Conservation (phyloP, 1,140 invertebrate species). For the Pseudomyrmex gracilis region DNA sequence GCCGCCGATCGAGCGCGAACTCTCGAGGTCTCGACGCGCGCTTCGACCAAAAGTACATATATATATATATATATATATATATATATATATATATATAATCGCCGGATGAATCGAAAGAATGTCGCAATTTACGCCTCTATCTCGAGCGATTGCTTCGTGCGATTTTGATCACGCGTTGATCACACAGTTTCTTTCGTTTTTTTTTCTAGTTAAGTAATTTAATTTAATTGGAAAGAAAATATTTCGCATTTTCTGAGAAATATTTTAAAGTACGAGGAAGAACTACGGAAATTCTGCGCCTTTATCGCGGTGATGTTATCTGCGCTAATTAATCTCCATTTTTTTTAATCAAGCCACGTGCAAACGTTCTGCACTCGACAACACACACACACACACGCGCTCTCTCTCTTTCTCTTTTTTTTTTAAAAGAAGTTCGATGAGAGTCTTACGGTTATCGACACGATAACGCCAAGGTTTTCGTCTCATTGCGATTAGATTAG, state of each 20-base stretch:
- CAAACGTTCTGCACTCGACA: neutral
- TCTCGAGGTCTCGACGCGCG: constrained; percentile 5
- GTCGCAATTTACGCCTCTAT: no score
- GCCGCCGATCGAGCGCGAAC: constrained; percentile 46
- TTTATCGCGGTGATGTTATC: constrained; percentile 22
- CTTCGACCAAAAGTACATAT: constrained; percentile 50
- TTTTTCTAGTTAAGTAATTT: constrained; percentile 1
- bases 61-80: no score
- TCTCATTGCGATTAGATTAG: constrained; percentile 66
- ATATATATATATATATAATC: no score
- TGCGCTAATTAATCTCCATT: neutral
- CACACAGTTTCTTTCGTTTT: neutral
- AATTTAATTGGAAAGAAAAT: neutral
- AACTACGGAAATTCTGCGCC: neutral
- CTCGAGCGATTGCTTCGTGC: neutral
- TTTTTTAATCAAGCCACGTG: constrained; percentile 9
- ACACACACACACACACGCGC: no score
- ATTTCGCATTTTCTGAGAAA: neutral
- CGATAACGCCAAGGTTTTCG: constrained; percentile 46
- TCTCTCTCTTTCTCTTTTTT: no score
- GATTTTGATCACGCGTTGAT: neutral
- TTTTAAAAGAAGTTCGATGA: constrained; percentile 32
- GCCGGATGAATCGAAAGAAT: no score
- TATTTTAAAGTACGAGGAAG: neutral
- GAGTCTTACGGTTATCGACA: constrained; percentile 50